These are phyloP conservation scores for Zhengitettix transpicula DNA, from an alignment of 2,888 invertebrate genomes.

Conservation along the genomic window DNA sequence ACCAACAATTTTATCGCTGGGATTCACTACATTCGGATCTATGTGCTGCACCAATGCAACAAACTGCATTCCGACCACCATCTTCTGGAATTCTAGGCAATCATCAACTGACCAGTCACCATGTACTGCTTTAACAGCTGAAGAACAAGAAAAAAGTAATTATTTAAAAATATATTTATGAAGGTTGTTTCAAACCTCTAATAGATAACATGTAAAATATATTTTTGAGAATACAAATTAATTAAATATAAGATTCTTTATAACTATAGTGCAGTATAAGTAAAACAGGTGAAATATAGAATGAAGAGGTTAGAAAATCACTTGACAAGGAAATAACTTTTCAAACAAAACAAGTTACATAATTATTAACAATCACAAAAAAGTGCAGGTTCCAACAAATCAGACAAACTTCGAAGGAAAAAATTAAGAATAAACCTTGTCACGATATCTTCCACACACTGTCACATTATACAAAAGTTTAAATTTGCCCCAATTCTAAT, in stretches of 20 bases:
- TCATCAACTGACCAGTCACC: slow-evolving; percentile 58
- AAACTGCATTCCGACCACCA: slow-evolving; percentile 52
- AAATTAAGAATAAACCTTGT: too few species aligned
- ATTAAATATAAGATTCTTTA: too few species aligned
- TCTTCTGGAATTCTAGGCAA: slow-evolving; percentile 51
- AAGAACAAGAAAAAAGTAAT: slow-evolving; percentile 12
- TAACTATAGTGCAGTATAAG: too few species aligned
- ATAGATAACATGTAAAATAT: too few species aligned
- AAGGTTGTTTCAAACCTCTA: background rate
- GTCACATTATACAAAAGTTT: too few species aligned
- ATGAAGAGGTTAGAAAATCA: background rate
- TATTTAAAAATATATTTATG: background rate
- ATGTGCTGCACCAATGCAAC: slow-evolving; percentile 48
- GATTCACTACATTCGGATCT: slow-evolving; percentile 40
- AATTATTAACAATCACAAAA: too few species aligned
- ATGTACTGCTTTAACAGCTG: slow-evolving; percentile 36
- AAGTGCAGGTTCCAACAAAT: too few species aligned
- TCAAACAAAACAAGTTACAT: background rate
- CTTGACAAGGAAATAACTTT: background rate
- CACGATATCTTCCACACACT: too few species aligned
- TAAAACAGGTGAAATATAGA: background rate
- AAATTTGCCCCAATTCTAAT: too few species aligned
- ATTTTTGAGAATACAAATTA: too few species aligned
- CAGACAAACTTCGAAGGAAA: too few species aligned
- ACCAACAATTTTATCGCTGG: slow-evolving; percentile 42